Evolutionary conservation across 2,113 vertebrate species (phyloP), one percentile per base, ranked within the genome.

Genomic region (Zeus faber): DNA sequence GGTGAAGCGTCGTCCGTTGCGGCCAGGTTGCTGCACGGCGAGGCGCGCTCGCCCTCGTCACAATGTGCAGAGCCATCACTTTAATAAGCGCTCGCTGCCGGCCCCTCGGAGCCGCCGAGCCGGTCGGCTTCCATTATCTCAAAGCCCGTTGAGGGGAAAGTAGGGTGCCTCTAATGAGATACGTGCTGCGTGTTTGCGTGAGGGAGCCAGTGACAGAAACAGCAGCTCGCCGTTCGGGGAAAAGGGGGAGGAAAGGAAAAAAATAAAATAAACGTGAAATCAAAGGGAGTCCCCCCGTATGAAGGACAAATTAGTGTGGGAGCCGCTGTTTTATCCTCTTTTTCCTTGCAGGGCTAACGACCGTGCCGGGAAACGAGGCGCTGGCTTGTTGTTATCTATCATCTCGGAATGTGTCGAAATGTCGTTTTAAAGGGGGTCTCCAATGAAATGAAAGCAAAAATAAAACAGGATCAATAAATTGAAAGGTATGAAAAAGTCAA

Each of bases 141-240:
- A 33, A 61, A 79, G 61, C 52, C 67, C 23, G 31, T 39, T 70
- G 64, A 64, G 49, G 54, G 52, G 58, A 58, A 60, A 49, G 47
- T 29, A 57, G 49, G 62, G 49, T 62, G 44, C n/a, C 31, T 50
- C 20, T 70, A 77, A 79, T 81, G 70, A 72, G 57, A 76, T 67
- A 33, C 62, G n/a, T 22, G 10, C 25, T 53, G n/a, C 5, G 10
- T 51, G 54, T 58, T 39, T 60, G 23, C 22, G 31, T 35, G 49
- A 49, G 8, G 16, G 43, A 24, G 23, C 13, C 45, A 70, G 56
- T 51, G 26, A 47, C 5, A 10, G 61, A 22, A 29, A 31, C 10
- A 20, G 18, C 43, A 13, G 3, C 26, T 29, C 44, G 44, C 16
- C 10, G 13, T 11, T 25, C 5, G 4, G 39, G 37, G 25, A 46